A percentile compares a stretch with the other conserved stretches of the same genome.
phyloP scores from a whole-genome alignment of 2,797 vertebrate genomes.

The Lindbergichthys nudifrons region DNA sequence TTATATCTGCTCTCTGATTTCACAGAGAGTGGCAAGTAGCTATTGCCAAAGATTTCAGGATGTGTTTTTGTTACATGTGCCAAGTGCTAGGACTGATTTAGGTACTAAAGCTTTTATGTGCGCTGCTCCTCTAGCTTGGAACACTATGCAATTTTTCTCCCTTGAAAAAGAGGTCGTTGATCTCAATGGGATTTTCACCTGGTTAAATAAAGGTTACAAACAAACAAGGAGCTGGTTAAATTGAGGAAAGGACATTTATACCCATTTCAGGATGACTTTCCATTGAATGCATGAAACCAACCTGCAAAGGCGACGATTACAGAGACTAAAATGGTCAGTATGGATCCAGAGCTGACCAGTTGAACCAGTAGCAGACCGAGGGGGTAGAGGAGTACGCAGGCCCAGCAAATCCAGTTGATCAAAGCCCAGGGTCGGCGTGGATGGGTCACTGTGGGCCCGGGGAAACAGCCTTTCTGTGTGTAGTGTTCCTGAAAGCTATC shows the following conservation, averaged over 20 bases:
- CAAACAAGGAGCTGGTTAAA: slow-evolving; percentile 60
- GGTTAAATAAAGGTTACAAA: too few species aligned
- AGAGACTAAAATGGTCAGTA: slow-evolving; percentile 84
- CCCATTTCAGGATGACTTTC: slow-evolving; percentile 8
- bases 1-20: too few species aligned
- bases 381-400: slow-evolving; percentile 89
- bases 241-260: slow-evolving; percentile 5
- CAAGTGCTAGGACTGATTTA: too few species aligned
- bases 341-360: slow-evolving; percentile 88
- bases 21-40: too few species aligned
- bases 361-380: slow-evolving; percentile 86
- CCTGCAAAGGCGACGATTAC: slow-evolving; percentile 88
- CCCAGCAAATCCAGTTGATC: slow-evolving; percentile 95
- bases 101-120: too few species aligned
- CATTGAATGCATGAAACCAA: slow-evolving; percentile 72
- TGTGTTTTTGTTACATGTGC: too few species aligned
- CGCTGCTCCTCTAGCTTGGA: too few species aligned
- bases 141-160: too few species aligned
- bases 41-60: too few species aligned
- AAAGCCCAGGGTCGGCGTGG: slow-evolving; percentile 88
- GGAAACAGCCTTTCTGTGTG: slow-evolving; percentile 86
- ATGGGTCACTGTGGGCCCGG: slow-evolving; percentile 78
- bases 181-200: too few species aligned
- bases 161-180: too few species aligned
- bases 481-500: slow-evolving; percentile 94